phyloP scores from a whole-genome alignment of 1,140 invertebrate species.

The Drosophila hydei region DNA sequence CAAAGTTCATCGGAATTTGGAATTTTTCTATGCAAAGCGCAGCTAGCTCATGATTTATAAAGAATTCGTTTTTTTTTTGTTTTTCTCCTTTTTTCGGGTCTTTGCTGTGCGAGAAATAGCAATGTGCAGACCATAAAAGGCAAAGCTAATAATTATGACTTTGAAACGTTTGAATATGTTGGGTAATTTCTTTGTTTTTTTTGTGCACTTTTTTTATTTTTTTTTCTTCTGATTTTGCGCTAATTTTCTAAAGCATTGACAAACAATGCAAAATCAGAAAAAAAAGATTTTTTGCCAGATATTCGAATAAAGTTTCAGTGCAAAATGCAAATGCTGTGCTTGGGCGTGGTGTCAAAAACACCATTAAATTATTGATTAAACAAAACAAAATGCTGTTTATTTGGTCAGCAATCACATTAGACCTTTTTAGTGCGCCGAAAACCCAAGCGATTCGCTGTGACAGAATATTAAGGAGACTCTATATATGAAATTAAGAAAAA shows the following conservation, averaged over 20 bases:
- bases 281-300: conserved; percentile 45
- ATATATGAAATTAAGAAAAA: too few relatives aligned
- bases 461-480: background rate
- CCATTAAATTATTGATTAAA: conserved; percentile 58
- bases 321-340: conserved; percentile 30
- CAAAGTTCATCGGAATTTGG: conserved; percentile 71
- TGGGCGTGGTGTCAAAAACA: conserved; percentile 59
- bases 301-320: conserved; percentile 34
- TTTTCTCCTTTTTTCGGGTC: conserved; percentile 15
- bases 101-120: conserved; percentile 39
- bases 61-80: conserved; percentile 51
- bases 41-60: conserved; percentile 71
- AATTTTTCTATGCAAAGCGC: conserved; percentile 43
- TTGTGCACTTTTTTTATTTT: conserved; percentile 10
- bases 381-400: conserved; percentile 12
- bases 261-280: conserved; percentile 18
- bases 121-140: conserved; percentile 60
- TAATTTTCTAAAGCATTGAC: conserved; percentile 17
- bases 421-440: conserved; percentile 47
- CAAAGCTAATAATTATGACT: conserved; percentile 74
- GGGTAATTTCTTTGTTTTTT: conserved; percentile 33
- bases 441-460: conserved; percentile 29
- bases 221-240: conserved; percentile 9
- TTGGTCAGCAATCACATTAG: conserved; percentile 50
- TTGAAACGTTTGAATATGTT: conserved; percentile 47